phyloP scores from a whole-genome alignment of 1,140 invertebrate genomes.

The Helicoverpa zea region DNA sequence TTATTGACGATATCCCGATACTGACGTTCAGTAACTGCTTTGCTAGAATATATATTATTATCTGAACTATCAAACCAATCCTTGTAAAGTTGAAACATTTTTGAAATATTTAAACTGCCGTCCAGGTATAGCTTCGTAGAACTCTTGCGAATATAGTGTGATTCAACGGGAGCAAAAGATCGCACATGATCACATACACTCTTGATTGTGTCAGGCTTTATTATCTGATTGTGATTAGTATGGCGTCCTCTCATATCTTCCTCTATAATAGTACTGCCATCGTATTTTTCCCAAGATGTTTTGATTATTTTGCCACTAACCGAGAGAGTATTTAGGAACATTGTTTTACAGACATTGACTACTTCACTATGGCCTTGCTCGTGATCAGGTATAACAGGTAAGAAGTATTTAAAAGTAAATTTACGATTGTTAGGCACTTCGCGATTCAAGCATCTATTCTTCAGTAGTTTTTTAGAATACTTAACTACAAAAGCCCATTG shows the following conservation, averaged over 20 bases:
- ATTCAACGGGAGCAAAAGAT: no score
- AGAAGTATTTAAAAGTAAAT: neutral
- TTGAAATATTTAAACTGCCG: no score
- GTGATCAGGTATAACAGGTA: neutral
- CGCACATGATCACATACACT: no score
- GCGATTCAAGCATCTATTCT: neutral
- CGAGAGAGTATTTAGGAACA: slow-evolving; percentile 9
- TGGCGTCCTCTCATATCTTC: no score
- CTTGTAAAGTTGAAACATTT: no score
- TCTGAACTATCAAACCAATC: no score
- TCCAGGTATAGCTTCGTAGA: no score
- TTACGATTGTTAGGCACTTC: neutral
- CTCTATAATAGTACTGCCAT: neutral
- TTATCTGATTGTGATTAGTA: no score
- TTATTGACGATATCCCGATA: neutral
- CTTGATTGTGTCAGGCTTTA: no score
- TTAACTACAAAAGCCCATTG: neutral
- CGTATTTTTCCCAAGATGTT: neutral
- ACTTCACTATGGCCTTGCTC: neutral
- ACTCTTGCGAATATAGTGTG: no score
- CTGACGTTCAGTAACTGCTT: neutral
- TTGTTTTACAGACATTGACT: neutral
- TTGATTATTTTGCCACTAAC: neutral
- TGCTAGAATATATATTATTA: no score
- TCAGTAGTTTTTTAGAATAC: neutral